Evolutionary conservation across 2,888 invertebrate species (phyloP).

Genomic region (Clistopyga incitator): DNA sequence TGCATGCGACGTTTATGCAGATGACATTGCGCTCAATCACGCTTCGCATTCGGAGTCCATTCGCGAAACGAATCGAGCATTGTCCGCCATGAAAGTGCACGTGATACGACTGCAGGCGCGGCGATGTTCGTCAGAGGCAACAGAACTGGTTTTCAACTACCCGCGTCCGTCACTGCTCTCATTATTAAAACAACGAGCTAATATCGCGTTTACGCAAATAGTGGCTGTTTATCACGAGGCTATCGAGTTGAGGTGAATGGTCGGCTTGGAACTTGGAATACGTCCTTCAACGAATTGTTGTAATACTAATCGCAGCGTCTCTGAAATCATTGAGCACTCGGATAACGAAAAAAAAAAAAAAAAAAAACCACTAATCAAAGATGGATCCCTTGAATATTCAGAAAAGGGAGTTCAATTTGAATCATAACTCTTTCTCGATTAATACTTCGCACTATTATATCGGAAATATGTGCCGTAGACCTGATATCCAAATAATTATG

Average conservation of each 20-base stretch:
- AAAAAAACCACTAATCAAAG: not conserved
- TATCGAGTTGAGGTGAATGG: not conserved
- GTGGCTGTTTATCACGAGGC: constrained; percentile 12
- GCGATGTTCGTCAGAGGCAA: constrained; percentile 39
- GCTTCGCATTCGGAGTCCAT: constrained; percentile 53
- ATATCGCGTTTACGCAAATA: constrained; percentile 20
- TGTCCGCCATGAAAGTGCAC: constrained; percentile 33
- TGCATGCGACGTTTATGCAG: constrained; percentile 59
- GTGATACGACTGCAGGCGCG: constrained; percentile 49
- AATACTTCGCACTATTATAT: no score
- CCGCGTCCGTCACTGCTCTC: constrained; percentile 2
- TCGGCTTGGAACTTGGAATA: not conserved
- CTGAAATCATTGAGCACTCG: not conserved
- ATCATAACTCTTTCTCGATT: no score
- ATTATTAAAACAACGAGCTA: constrained; percentile 31
- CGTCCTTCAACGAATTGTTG: not conserved
- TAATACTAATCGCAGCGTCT: not conserved
- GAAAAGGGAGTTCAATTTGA: no score
- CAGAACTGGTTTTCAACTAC: constrained; percentile 31
- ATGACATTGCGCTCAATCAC: constrained; percentile 51
- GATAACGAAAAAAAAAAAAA: not conserved
- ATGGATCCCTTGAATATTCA: not conserved
- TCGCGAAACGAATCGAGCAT: constrained; percentile 48
- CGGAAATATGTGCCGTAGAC: no score
- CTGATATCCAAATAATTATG: no score